Conservation (phyloP, 2,888 invertebrate genomes). For the Timema podura region DNA sequence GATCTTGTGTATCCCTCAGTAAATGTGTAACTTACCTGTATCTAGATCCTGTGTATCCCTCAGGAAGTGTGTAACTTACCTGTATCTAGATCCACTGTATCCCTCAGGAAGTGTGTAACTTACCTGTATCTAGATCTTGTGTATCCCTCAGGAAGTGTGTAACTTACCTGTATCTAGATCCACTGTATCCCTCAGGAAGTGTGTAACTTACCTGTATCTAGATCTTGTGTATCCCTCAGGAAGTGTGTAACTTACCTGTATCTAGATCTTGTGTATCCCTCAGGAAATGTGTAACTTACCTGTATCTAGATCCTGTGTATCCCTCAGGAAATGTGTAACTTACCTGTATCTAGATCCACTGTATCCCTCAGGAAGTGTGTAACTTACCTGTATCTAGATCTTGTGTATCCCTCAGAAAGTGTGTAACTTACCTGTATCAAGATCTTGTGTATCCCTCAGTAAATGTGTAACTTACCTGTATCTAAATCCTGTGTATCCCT, state of each 20-base stretch:
- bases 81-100: no score
- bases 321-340: no score
- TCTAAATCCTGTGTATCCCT: slow-evolving; percentile 75
- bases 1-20: no score
- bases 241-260: no score
- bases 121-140: slow-evolving; percentile 72
- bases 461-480: slow-evolving; percentile 50
- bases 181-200: no score
- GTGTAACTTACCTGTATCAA: no score
- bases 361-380: background rate
- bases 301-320: slow-evolving; percentile 76
- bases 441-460: no score
- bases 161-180: no score
- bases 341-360: no score
- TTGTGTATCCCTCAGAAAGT: slow-evolving; percentile 52
- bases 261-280: no score
- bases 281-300: slow-evolving; percentile 42
- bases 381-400: slow-evolving; percentile 68
- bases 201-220: slow-evolving; percentile 63
- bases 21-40: slow-evolving; percentile 50
- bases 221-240: slow-evolving; percentile 58
- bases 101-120: slow-evolving; percentile 31
- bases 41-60: slow-evolving; percentile 75
- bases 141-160: slow-evolving; percentile 41
- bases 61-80: no score